phyloP scores from a whole-genome alignment of 2,888 invertebrate species.

The Xestobium rufovillosum region DNA sequence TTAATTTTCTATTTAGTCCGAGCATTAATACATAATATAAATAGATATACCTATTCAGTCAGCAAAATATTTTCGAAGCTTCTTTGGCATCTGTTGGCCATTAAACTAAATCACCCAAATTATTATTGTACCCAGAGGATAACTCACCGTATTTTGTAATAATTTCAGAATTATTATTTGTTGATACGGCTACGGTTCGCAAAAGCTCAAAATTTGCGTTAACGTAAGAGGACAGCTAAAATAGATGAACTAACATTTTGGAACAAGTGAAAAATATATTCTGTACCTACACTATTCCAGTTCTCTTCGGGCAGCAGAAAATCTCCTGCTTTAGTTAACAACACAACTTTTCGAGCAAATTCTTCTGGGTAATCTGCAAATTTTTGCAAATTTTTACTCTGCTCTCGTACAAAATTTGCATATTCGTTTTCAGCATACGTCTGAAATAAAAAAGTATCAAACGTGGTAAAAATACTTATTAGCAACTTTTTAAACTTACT shows the following conservation, averaged over 20 bases:
- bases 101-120: too few species aligned
- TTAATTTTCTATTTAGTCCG: too few species aligned
- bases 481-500: slow-evolving; percentile 24
- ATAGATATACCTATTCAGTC: too few species aligned
- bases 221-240: slow-evolving; percentile 21
- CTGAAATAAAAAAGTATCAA: slow-evolving; percentile 23
- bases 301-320: slow-evolving; percentile 45
- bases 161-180: too few species aligned
- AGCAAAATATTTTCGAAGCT: too few species aligned
- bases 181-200: too few species aligned
- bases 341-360: slow-evolving; percentile 45
- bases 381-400: slow-evolving; percentile 35
- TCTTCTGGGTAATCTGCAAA: slow-evolving; percentile 30
- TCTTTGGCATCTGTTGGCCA: too few species aligned
- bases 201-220: slow-evolving; percentile 18
- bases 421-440: slow-evolving; percentile 44
- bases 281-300: slow-evolving; percentile 44
- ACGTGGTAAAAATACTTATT: slow-evolving; percentile 5
- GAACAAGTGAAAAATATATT: slow-evolving; percentile 3
- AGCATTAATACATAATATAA: too few species aligned
- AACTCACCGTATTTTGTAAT: too few species aligned
- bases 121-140: too few species aligned
- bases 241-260: neutral
- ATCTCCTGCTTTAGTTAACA: slow-evolving; percentile 49
- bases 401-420: slow-evolving; percentile 44